These are phyloP conservation scores for Eilema depressum DNA, from an alignment of 2,888 invertebrate species.

Conservation along the genomic window DNA sequence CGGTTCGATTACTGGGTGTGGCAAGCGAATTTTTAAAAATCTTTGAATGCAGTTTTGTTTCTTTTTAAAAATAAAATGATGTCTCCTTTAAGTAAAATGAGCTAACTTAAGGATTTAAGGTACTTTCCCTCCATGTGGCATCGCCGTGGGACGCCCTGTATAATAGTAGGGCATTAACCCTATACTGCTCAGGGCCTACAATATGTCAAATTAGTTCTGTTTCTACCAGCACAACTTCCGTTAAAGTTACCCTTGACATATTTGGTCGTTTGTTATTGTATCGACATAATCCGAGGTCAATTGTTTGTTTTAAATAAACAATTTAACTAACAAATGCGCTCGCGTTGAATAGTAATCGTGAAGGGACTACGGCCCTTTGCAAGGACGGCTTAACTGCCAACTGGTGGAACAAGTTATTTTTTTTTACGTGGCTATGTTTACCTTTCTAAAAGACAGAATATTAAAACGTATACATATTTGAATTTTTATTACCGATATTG, in stretches of 20 bases:
- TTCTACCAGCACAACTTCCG: background rate
- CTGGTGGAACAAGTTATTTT: constrained; percentile 6
- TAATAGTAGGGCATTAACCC: too few species aligned
- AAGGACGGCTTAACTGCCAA: constrained; percentile 14
- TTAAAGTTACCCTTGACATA: constrained; percentile 9
- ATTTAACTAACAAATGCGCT: constrained; percentile 11
- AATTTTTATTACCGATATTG: background rate
- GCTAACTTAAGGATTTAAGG: too few species aligned
- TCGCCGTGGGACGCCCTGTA: too few species aligned
- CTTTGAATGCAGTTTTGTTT: too few species aligned
- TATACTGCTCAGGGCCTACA: too few species aligned
- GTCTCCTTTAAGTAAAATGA: too few species aligned
- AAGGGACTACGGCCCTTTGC: constrained; percentile 17
- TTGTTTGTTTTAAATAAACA: constrained; percentile 14
- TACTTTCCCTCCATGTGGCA: too few species aligned
- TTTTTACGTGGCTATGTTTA: background rate
- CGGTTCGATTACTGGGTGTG: too few species aligned
- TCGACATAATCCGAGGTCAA: constrained; percentile 14
- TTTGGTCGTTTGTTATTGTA: constrained; percentile 13
- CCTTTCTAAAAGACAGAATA: background rate
- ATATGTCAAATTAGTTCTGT: background rate
- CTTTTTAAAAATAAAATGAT: too few species aligned
- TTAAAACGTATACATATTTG: background rate
- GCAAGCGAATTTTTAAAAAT: too few species aligned
- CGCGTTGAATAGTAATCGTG: constrained; percentile 17